Base-by-base conservation (phyloP, 2,797 vertebrate genomes). In the Danio jaintianensis region DNA sequence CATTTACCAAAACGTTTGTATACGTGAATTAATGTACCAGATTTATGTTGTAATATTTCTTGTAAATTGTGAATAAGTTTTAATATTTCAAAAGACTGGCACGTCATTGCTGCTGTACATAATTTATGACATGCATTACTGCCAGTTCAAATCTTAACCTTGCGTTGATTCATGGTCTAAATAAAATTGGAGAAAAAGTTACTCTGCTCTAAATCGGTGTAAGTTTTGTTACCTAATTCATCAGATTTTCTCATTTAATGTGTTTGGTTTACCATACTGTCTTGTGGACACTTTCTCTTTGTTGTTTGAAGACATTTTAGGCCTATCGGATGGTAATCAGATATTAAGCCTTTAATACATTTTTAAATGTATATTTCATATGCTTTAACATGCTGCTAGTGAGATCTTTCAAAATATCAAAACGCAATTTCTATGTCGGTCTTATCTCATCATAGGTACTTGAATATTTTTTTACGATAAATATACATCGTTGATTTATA, bases 61-160 rank as follows among this genome's bases (percentile, higher is more conserved):
- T 98, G 96, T 98, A 96, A 94, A 97, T 95, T 96, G 95, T 97
- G 95, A 95, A 93, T 94, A 94, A 93, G 88, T 95, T 95, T 92
- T 93, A 87, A 88, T 88, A 93, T 94, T 93, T 92, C 92, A 92
- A 93, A 93, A 89, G 86, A 59, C 89, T 91, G 89, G 86, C 85
- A 93, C 91, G 88, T 87, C 92, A 94, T 89, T 94, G 93, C 86
- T 90, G 90, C 89, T 90, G 84, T 96, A 96, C 75, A 97, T 96
- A 96, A 94, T 95, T 96, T 93, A 93, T 93, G 92, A 92, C 94
- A 90, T 92, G 85, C 86, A 88, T 94, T 95, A 91, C 89, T 92
- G 91, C 89, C 91, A 89, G 87, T 84, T 93, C 87, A 80, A 85
- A 89, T 86, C 86, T 83, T 88, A 83, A 91, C 86, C 89, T 90